phyloP scores from a whole-genome alignment of 1,140 invertebrate genomes.

The Holotrichia oblita region DNA sequence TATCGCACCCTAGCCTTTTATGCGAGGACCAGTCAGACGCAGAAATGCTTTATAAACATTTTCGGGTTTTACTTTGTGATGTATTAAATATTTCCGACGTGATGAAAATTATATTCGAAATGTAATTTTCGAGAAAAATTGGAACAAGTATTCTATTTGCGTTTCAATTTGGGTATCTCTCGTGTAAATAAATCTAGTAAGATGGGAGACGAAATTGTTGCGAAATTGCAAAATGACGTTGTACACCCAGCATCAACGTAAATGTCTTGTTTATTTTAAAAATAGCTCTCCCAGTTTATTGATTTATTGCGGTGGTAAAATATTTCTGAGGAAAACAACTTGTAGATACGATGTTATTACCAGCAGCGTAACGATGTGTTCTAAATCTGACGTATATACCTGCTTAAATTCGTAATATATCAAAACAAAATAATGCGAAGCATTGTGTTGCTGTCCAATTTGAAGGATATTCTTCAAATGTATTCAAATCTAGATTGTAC shows the following conservation, averaged over 20 bases:
- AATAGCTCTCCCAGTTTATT: too few relatives aligned
- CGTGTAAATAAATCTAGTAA: neutral
- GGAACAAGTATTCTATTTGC: neutral
- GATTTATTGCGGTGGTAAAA: neutral
- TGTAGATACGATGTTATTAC: too few relatives aligned
- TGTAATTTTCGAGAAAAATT: neutral
- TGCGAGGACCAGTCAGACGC: constrained; percentile 12
- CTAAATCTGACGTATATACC: neutral
- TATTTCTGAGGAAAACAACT: neutral
- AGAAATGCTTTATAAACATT: constrained; percentile 33
- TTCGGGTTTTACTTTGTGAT: neutral
- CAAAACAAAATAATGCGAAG: neutral
- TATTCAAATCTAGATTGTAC: neutral
- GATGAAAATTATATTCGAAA: neutral
- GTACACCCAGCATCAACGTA: neutral
- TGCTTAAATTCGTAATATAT: constrained; percentile 1
- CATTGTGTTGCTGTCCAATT: constrained; percentile 17
- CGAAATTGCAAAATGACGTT: neutral
- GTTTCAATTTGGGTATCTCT: neutral
- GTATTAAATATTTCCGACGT: constrained; percentile 2
- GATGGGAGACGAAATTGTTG: too few relatives aligned
- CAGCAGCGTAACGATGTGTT: neutral
- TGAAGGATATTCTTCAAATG: neutral
- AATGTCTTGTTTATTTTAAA: neutral
- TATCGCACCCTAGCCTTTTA: constrained; percentile 27